A percentile compares a stretch with the other conserved stretches of the same genome.
Evolutionary conservation across 2,113 vertebrate genomes (phyloP).

Genomic region (Glaucidium brasilianum): DNA sequence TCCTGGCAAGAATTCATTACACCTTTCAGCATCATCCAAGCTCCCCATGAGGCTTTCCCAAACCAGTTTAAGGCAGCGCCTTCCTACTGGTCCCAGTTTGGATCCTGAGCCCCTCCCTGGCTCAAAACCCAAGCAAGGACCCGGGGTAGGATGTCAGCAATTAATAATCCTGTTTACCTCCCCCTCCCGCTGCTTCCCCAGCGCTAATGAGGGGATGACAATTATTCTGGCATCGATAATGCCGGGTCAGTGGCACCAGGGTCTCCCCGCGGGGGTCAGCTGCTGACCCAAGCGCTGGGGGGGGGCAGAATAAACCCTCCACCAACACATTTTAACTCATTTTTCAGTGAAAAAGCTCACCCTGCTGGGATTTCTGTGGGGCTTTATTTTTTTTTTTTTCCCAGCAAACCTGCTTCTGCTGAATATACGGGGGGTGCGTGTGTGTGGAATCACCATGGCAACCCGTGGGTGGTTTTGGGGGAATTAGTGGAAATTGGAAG

Average conservation of each 20-base stretch:
- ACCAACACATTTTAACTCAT: not conserved
- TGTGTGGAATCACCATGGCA: conserved; percentile 51
- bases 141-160: not conserved
- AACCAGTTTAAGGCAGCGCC: not conserved
- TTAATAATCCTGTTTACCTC: not conserved
- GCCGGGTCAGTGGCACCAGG: not conserved
- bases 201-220: not conserved
- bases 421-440: too few relatives aligned
- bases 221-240: not conserved
- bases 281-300: not conserved
- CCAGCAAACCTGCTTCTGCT: not conserved
- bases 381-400: not conserved
- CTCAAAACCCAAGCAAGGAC: too few relatives aligned
- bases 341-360: not conserved
- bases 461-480: conserved; percentile 5
- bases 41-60: not conserved
- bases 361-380: not conserved
- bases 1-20: not conserved
- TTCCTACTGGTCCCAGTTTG: not conserved
- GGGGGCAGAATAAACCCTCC: not conserved
- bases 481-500: not conserved
- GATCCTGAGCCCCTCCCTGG: not conserved
- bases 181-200: not conserved
- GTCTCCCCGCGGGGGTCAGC: not conserved
- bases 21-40: not conserved